Evolutionary conservation across 37 sponge, comb jelly and placozoan genomes (phyloP), one percentile per base, ranked within the genome.

Genomic region (Hexactinellida sp.): DNA sequence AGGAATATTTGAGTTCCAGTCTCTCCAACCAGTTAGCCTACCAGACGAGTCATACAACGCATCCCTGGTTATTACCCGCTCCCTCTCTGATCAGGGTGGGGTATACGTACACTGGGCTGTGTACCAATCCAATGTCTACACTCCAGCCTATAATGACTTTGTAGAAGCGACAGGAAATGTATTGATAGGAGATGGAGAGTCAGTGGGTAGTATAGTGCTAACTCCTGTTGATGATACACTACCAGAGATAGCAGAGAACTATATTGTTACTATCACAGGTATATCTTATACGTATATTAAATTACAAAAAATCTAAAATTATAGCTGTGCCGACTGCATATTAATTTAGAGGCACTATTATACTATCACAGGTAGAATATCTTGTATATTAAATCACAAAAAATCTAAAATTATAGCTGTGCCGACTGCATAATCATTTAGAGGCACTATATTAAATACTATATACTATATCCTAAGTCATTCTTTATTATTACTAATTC

Each of bases 161-260:
- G 34, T 7, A 21, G 28, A 10, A 10, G 76, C 76, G 3, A 25
- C 76, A 21, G 76, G 76, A 10, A 7, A 23, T 10, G 28, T 63
- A 25, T 23, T 63, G 25, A 3, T 63, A 10, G 25, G 86, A 23
- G 63, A 38, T 30, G 87, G 87, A 0, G 55, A 39, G 7, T 19
- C 82, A 9, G 23, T 54, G 0, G 54, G 85, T 0, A 30, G 55
- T 0, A 38, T 91, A 37, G 89, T 90, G 0, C 63, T 93, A 13
- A 24, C 54, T 37, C 88, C 91, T 35, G 38, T 89, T 37, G 92
- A 93, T 41, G 96, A 95, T 41, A 38, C 24, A 0, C 36, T 87
- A 0, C 91, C 96, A 9, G 93, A 93, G 82, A 91, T 95, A 84
- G 55, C 85, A 54, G 93, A 95, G 63, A 54, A 7, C 23, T 91